Base-by-base conservation (phyloP, 2,888 invertebrate genomes). In the Penaeus monodon region DNA sequence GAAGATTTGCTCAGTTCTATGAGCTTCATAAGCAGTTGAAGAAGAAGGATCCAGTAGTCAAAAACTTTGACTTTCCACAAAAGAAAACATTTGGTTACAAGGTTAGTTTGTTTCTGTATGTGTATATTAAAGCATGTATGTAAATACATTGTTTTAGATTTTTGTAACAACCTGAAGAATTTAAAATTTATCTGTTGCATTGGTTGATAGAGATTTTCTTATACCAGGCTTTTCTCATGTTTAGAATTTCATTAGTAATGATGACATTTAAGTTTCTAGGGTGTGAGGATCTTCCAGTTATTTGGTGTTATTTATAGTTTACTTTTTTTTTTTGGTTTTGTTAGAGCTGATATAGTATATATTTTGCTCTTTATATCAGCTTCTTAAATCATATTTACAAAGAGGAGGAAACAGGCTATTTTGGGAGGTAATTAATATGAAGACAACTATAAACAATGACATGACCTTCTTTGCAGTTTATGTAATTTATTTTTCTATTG, bases 71-170 rank as follows among this genome's bases (percentile, higher is more conserved):
- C 73, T 98, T 99, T 93, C 98, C 99, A 17, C 98, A 97, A 1
- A 99, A 99, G 93, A 98, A 98, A 93, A 96, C 97, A 86, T 94
- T 99, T 91, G 96, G 98, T 57, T 98, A 97, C 93, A 97, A 97
- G 94, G 97, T 97, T 93, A 79, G 68, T 33, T 33, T 64, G 27
- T 27, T 65, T 65, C 12, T n/a, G 6, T 14, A 17, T 17, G 20
- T 64, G 33, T 27, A 1, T 65, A 24, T 22, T 80, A 27, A 22
- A 22, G 4, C 8, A 4, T 33, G 27, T 27, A 29, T 22, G 22
- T 22, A 17, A 12, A 76, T 10, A 14, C 2, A 76, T 12, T 20
- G n/a, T 24, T 74, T 33, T 6, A 14, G 17, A 27, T n/a, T 22
- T 38, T 68, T n/a, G 20, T 38, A 4, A 8, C 29, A 64, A 65